Base-by-base conservation (phyloP, 2,113 vertebrate species). In the Regulus satrapa region DNA sequence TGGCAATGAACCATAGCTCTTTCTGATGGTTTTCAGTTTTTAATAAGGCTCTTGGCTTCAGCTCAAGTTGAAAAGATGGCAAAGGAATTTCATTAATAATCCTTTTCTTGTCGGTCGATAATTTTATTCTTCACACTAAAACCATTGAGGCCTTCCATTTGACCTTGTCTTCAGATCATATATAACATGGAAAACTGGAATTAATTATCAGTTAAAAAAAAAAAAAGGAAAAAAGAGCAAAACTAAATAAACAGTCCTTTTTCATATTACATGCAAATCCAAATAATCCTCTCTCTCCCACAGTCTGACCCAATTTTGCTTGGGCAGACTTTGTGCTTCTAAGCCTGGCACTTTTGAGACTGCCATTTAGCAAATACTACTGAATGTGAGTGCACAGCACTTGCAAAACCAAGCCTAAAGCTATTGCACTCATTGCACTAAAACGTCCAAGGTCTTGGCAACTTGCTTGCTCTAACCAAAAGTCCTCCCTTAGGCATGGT, bases 231-330 rank as follows among this genome's bases (percentile, higher is more conserved):
- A 28, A 12, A 59, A 69, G 31, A n/a, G 1, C 1, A 1, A 76
- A 73, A 73, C 9, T 66, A 94, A 92, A 51, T 10, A 62, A 92
- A 46, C 49, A 72, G 23, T 34, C 23, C 16, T 46, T 68, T 87
- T 75, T 66, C 24, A 25, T 59, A 25, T 21, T 63, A 66, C 62
- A 67, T 52, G 52, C 62, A 93, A 91, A 93, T 82, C 62, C 81
- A 87, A 91, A 73, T 84, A 96, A 93, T 94, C 85, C 75, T 89
- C 66, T 88, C 26, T 23, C 62, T 91, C 63, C 41, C 34, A 68
- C 46, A 40, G 43, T 43, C 26, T 96, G 93, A 95, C 93, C 84
- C 89, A 95, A 17, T 95, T 94, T 89, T 87, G n/a, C 73, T 62
- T 67, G 55, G 38, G 41, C 32, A 91, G 72, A 80, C 29, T 91